phyloP scores from a whole-genome alignment of 2,797 vertebrate genomes.

The Trematomus bernacchii region DNA sequence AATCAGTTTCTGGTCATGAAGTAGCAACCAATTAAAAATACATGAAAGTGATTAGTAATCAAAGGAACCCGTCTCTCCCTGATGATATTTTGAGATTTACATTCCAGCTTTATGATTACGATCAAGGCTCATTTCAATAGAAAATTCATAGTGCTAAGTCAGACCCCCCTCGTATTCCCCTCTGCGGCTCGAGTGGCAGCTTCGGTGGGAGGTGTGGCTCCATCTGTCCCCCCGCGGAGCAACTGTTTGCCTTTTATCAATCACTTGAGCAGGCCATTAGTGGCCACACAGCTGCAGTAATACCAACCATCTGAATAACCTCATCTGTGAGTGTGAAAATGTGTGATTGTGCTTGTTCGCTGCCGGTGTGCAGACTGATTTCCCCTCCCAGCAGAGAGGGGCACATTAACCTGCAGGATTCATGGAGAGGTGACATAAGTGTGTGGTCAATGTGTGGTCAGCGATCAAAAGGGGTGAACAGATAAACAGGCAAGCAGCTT shows the following conservation, averaged over 20 bases:
- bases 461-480: slow-evolving; percentile 72
- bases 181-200: slow-evolving; percentile 58
- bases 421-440: slow-evolving; percentile 65
- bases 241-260: slow-evolving; percentile 82
- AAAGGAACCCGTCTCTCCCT: slow-evolving; percentile 41
- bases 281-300: slow-evolving; percentile 73
- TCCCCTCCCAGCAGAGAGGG: slow-evolving; percentile 45
- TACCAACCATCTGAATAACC: slow-evolving; percentile 70
- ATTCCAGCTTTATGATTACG: slow-evolving; percentile 41
- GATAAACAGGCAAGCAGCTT: slow-evolving; percentile 77
- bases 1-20: slow-evolving; percentile 37
- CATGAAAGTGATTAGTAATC: slow-evolving; percentile 54
- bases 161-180: slow-evolving; percentile 39
- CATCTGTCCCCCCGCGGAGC: slow-evolving; percentile 72
- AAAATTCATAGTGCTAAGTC: slow-evolving; percentile 47
- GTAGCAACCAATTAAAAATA: slow-evolving; percentile 51
- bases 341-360: slow-evolving; percentile 51
- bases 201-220: slow-evolving; percentile 67
- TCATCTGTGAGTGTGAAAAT: slow-evolving; percentile 61
- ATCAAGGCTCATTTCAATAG: slow-evolving; percentile 62
- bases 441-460: slow-evolving; percentile 53
- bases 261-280: slow-evolving; percentile 79
- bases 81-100: slow-evolving; percentile 54
- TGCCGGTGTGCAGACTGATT: slow-evolving; percentile 40
- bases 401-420: slow-evolving; percentile 76